Evolutionary conservation across 2,113 vertebrate species (phyloP), one percentile per base, ranked within the genome.

Genomic region (Lophochroa leadbeateri): DNA sequence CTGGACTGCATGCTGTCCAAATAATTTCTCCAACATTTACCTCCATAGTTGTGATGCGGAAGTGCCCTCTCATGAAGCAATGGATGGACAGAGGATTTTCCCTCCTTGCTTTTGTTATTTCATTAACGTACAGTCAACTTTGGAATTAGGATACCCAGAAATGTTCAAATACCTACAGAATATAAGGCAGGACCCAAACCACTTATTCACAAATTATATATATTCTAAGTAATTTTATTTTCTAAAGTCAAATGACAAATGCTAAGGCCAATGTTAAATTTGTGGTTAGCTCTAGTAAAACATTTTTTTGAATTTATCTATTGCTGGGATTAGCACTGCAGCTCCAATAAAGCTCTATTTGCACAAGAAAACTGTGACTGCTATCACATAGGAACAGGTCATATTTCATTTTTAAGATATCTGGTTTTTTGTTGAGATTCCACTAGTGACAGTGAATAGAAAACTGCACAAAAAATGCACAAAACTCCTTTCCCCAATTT

Each of bases 61-160:
- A 21, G 13, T 14, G 24, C 57, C 39, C 50, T 83, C 41, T 81
- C 18, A 70, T 39, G 23, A 91, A 72, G 41, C 35, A 77, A 29
- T 0, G 1, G 13, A 64, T 14, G 3, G n/a, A 35, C 14, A 69
- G 57, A 69, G 2, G 1, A 33, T 76, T 82, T 64, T 25, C n/a
- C 10, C 19, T 64, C 19, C 21, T 68, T 43, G 2, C 37, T 90
- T 77, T 74, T 52, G 3, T 52, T 57, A 64, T 39, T 65, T 74
- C 21, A 57, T 43, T 69, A 55, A 64, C 21, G 4, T 12, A 67
- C 16, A 64, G 41, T 37, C 39, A 92, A 24, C 25, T 68, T 64
- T 6, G 8, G 31, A 58, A 17, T 33, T 64, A 72, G 1, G 2
- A 43, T 64, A 55, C 13, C 6, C 17, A 19, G 6, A 77, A 90